Evolutionary conservation across 2,797 vertebrate species (phyloP).

Genomic region (Lacerta agilis): DNA sequence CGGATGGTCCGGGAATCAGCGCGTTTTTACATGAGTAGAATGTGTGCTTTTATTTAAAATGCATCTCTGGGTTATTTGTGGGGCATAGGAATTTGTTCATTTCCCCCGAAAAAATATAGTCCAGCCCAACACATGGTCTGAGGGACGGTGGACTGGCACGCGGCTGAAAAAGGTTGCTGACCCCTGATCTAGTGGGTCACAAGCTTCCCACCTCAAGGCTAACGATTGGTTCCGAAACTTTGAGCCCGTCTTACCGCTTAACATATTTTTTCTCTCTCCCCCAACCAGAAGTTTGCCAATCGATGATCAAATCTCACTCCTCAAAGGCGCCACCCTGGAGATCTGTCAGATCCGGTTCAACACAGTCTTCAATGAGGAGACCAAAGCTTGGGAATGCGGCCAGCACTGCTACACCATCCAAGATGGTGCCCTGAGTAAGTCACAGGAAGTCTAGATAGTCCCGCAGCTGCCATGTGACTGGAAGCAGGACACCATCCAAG

Average conservation of each 20-base stretch:
- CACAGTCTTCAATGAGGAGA: slow-evolving; percentile 68
- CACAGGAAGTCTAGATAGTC: rapidly evolving
- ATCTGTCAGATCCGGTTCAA: slow-evolving; percentile 73
- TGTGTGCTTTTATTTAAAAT: no score
- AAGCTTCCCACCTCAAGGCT: not conserved
- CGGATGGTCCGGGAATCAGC: no score
- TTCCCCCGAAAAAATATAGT: no score
- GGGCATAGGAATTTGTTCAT: no score
- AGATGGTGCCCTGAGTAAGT: slow-evolving; percentile 60
- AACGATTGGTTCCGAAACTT: not conserved
- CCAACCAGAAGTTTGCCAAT: slow-evolving; percentile 63
- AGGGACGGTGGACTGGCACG: no score
- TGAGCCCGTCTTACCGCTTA: not conserved
- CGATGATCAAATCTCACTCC: slow-evolving; percentile 77
- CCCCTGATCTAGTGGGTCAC: not conserved
- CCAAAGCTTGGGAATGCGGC: slow-evolving; percentile 70
- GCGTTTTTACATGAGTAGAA: no score
- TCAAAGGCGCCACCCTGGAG: slow-evolving; percentile 73
- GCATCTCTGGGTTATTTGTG: no score
- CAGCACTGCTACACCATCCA: slow-evolving; percentile 68
- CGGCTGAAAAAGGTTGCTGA: no score
- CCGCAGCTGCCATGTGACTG: no score
- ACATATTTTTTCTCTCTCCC: rapidly evolving
- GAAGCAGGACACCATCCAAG: no score
- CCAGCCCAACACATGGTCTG: no score